Evolutionary conservation across 2,113 vertebrate genomes (phyloP).

Genomic region (Chelonoidis abingdonii): DNA sequence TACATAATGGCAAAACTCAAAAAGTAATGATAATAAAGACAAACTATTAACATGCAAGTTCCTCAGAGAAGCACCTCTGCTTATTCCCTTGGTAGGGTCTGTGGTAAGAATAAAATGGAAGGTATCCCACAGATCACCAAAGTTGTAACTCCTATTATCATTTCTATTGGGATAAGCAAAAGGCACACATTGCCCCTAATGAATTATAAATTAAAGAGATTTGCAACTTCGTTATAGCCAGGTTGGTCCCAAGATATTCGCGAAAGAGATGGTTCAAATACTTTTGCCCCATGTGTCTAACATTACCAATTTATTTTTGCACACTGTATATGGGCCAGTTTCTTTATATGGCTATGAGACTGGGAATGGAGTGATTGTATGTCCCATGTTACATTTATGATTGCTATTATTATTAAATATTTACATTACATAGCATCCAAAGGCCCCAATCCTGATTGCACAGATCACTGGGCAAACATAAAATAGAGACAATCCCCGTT

Average conservation of each 20-base stretch:
- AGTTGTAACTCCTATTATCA: background rate
- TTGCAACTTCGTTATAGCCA: background rate
- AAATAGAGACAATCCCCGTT: background rate
- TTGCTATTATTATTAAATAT: background rate
- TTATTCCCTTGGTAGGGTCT: background rate
- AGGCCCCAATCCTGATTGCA: background rate
- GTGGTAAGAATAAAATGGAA: background rate
- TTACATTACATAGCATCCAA: background rate
- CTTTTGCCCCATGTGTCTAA: background rate
- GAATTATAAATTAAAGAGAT: background rate
- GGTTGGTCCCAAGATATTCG: background rate
- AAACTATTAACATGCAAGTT: background rate
- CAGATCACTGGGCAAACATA: background rate
- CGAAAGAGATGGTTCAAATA: background rate
- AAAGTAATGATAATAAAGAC: background rate
- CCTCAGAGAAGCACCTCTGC: background rate
- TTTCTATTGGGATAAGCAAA: background rate
- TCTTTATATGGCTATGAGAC: background rate
- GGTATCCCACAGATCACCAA: background rate
- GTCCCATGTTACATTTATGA: background rate
- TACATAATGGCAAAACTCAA: background rate
- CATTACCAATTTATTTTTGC: background rate
- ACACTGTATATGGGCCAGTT: accelerated
- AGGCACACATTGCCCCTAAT: background rate
- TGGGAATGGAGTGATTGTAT: background rate